Conservation (phyloP, 2,113 vertebrate genomes). For the Hiodon alosoides region DNA sequence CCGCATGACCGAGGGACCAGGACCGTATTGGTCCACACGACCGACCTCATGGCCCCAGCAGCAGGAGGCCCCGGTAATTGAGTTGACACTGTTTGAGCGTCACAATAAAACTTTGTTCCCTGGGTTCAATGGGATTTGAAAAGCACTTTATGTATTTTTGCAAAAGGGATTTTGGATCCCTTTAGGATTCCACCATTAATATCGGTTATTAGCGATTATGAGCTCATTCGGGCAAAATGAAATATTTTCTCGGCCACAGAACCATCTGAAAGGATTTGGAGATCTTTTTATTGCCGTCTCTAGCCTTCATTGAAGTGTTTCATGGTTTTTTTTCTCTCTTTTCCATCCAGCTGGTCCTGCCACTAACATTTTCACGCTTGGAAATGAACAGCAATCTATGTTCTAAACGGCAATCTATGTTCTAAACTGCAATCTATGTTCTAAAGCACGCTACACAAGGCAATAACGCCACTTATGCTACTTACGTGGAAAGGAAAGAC, state of each 20-base stretch:
- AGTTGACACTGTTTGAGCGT: constrained; percentile 38
- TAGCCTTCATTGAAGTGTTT: too few species aligned
- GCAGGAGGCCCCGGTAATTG: constrained; percentile 47
- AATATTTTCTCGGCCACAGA: background rate
- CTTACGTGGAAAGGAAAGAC: too few species aligned
- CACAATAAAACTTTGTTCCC: constrained; percentile 42
- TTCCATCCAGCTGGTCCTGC: too few species aligned
- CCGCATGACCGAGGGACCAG: constrained; percentile 18
- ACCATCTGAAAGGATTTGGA: background rate
- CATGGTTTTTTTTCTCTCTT: too few species aligned
- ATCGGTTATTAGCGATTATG: background rate
- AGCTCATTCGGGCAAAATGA: background rate
- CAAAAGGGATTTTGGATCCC: constrained; percentile 20
- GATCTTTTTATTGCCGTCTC: too few species aligned
- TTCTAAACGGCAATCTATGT: too few species aligned
- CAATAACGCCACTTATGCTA: too few species aligned
- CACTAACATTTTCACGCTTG: too few species aligned
- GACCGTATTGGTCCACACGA: constrained; percentile 24
- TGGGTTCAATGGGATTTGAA: constrained; percentile 29
- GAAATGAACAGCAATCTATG: too few species aligned
- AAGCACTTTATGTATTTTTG: constrained; percentile 28
- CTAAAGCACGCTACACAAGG: too few species aligned
- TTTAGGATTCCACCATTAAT: constrained; percentile 26
- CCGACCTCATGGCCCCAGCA: constrained; percentile 34
- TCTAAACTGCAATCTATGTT: too few species aligned